These are phyloP conservation scores for Gerris lacustris DNA, from an alignment of 2,888 invertebrate genomes.

Conservation along the genomic window DNA sequence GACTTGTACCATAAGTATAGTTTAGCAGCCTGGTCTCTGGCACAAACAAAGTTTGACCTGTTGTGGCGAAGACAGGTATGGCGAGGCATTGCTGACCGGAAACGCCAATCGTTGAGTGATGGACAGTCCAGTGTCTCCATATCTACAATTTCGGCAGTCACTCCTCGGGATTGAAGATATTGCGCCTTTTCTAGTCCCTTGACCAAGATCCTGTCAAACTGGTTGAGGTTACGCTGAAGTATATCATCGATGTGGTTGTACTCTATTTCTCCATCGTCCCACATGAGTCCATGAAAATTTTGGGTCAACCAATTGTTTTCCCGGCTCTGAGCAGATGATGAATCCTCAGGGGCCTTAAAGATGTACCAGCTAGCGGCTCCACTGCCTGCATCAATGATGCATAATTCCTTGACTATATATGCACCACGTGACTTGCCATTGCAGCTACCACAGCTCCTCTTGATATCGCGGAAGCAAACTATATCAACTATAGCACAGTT, in stretches of 20 bases:
- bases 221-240: not conserved
- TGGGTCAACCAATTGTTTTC: not conserved
- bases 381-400: not conserved
- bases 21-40: not conserved
- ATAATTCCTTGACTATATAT: not conserved
- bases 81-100: not conserved
- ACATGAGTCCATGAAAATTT: not conserved
- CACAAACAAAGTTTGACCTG: not conserved
- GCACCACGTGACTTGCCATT: not conserved
- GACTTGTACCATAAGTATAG: not conserved
- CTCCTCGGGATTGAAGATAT: not conserved
- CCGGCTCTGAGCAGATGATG: not conserved
- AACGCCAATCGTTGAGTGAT: not conserved
- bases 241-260: not conserved
- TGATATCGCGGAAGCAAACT: not conserved
- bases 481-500: not conserved
- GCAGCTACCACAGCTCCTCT: not conserved
- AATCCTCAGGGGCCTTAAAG: not conserved
- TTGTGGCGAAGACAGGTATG: not conserved
- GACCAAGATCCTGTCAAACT: not conserved
- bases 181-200: not conserved
- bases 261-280: not conserved
- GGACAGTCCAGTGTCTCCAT: not conserved
- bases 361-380: not conserved
- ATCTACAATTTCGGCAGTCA: not conserved